These are phyloP conservation scores for Toxotes jaculatrix DNA, from an alignment of 2,113 vertebrate species.

Conservation along the genomic window DNA sequence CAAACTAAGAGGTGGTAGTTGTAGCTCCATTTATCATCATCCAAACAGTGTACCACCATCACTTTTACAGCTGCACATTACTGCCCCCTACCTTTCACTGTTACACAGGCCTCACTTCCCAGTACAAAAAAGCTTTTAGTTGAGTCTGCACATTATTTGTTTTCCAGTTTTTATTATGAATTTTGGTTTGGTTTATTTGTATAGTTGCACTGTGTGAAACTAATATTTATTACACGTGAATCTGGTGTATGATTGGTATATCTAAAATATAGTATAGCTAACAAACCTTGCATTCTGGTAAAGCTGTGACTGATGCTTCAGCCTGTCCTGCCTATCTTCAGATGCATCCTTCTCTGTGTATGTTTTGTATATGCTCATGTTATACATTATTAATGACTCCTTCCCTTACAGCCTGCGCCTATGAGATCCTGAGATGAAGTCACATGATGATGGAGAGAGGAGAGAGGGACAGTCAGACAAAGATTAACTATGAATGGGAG, in stretches of 20 bases:
- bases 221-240: background rate
- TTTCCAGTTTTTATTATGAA: background rate
- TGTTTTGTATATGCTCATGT: slow-evolving; percentile 11
- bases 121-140: slow-evolving; percentile 5
- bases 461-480: background rate
- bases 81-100: slow-evolving; percentile 46
- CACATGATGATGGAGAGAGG: slow-evolving; percentile 34
- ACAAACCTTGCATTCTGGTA: background rate
- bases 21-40: background rate
- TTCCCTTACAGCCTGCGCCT: slow-evolving; percentile 18
- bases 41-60: background rate
- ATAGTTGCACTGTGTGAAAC: background rate
- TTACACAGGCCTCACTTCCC: background rate
- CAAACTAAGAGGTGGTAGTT: too few species aligned
- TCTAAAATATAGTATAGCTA: background rate
- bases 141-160: slow-evolving; percentile 3
- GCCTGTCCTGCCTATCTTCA: background rate
- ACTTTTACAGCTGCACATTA: slow-evolving; percentile 10
- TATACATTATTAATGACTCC: slow-evolving; percentile 64
- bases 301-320: background rate
- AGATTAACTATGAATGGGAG: slow-evolving; percentile 47
- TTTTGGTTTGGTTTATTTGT: background rate
- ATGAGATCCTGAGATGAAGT: slow-evolving; percentile 40
- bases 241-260: background rate
- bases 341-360: background rate